Evolutionary conservation across 1,140 invertebrate genomes (phyloP).

Genomic region (Ladona fulva): DNA sequence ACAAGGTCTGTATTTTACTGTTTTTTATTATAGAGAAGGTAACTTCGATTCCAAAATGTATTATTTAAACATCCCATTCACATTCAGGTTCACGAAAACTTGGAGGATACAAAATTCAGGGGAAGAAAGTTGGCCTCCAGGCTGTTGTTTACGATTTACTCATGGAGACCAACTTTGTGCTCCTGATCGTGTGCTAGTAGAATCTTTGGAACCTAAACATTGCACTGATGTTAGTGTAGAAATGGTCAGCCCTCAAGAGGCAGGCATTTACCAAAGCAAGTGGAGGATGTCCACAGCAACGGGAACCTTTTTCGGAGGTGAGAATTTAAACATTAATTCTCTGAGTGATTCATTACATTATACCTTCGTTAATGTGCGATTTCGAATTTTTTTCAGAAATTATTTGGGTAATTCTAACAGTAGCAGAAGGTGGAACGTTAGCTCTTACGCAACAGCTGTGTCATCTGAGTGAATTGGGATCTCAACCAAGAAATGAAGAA

Average conservation of each 20-base stretch:
- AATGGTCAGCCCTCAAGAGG: slow-evolving; percentile 54
- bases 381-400: slow-evolving; percentile 42
- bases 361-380: neutral
- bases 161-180: slow-evolving; percentile 49
- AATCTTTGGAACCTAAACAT: slow-evolving; percentile 54
- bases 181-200: slow-evolving; percentile 47
- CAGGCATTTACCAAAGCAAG: slow-evolving; percentile 68
- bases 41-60: neutral
- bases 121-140: slow-evolving; percentile 64
- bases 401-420: slow-evolving; percentile 59
- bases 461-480: slow-evolving; percentile 38
- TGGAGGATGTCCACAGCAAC: slow-evolving; percentile 73
- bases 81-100: slow-evolving; percentile 58
- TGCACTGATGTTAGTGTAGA: slow-evolving; percentile 54
- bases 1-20: slow-evolving; percentile 39
- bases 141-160: slow-evolving; percentile 59
- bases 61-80: slow-evolving; percentile 17
- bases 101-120: slow-evolving; percentile 76
- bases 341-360: slow-evolving; percentile 19
- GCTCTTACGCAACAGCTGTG: slow-evolving; percentile 61
- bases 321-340: slow-evolving; percentile 28
- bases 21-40: slow-evolving; percentile 1
- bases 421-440: slow-evolving; percentile 55
- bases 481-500: slow-evolving; percentile 23
- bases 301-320: slow-evolving; percentile 77